Conservation (phyloP, 2,888 invertebrate species). For the Heliconius sara region DNA sequence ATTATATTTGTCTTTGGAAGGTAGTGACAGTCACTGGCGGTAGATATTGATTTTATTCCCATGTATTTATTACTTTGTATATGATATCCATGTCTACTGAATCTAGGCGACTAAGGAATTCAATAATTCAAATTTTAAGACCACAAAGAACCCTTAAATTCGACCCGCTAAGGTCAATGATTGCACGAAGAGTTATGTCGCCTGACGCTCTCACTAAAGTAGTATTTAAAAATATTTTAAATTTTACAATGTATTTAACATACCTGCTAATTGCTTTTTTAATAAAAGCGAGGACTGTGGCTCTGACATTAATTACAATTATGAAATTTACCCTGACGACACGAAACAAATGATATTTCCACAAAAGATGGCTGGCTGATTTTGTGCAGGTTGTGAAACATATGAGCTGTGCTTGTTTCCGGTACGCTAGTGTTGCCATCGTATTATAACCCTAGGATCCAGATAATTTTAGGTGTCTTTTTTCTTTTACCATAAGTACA, state of each 20-base stretch:
- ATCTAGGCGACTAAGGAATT: conserved; percentile 2
- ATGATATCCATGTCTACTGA: conserved; percentile 5
- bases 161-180: conserved; percentile 82
- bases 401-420: conserved; percentile 70
- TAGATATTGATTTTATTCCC: conserved; percentile 77
- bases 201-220: conserved; percentile 65
- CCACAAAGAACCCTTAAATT: conserved; percentile 70
- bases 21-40: conserved; percentile 69
- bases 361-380: conserved; percentile 89
- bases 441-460: not conserved
- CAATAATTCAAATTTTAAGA: conserved; percentile 46
- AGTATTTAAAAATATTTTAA: conserved; percentile 59
- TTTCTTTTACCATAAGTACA: not conserved
- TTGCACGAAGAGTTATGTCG: conserved; percentile 68
- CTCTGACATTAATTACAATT: conserved; percentile 96
- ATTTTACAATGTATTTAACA: conserved; percentile 61
- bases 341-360: conserved; percentile 88
- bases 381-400: conserved; percentile 83
- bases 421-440: conserved; percentile 61
- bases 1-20: conserved; percentile 56
- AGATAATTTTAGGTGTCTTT: conserved; percentile 5
- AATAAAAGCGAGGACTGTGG: conserved; percentile 97
- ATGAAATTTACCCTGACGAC: conserved; percentile 89
- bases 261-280: conserved; percentile 98
- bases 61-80: conserved; percentile 33